Conservation (phyloP, 30 jellyfish, hydroid and myxozoan genomes). For the Turritopsis dohrnii region DNA sequence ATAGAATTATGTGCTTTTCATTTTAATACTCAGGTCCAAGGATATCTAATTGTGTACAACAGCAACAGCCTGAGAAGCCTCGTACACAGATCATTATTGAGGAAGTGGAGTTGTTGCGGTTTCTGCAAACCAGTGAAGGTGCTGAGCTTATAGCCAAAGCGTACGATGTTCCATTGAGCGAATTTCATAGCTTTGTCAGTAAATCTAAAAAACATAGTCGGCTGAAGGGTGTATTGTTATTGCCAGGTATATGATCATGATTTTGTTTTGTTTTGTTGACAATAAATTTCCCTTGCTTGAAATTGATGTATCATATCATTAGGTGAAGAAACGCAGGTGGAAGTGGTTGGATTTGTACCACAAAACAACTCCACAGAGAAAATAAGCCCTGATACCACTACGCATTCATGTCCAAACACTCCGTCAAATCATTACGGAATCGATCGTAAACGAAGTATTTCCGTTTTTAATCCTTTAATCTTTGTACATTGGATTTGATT, state of each 20-base stretch:
- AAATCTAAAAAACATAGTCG: neutral
- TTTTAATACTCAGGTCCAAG: neutral
- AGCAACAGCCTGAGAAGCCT: neutral
- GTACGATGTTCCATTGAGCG: conserved; percentile 21
- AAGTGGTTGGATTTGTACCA: conserved; percentile 4
- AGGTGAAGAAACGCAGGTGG: conserved; percentile 13
- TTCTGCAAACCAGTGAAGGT: conserved; percentile 25
- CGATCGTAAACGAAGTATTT: neutral
- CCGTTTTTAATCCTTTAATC: too few species aligned
- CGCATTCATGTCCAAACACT: neutral
- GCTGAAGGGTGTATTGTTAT: neutral
- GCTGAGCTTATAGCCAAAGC: conserved; percentile 33
- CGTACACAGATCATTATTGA: conserved; percentile 11
- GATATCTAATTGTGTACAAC: neutral
- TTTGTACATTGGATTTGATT: too few species aligned
- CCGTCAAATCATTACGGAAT: neutral
- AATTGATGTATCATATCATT: neutral
- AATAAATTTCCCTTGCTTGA: neutral
- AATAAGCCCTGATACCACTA: neutral
- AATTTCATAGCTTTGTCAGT: conserved; percentile 9
- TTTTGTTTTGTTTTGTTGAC: neutral
- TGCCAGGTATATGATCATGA: neutral
- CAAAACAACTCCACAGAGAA: neutral
- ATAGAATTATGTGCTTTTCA: too few species aligned
- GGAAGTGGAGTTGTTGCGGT: conserved; percentile 14